A percentile compares a stretch with the other conserved stretches of the same genome.
Conservation (phyloP, 2,113 vertebrate species). For the Nerophis ophidion region DNA sequence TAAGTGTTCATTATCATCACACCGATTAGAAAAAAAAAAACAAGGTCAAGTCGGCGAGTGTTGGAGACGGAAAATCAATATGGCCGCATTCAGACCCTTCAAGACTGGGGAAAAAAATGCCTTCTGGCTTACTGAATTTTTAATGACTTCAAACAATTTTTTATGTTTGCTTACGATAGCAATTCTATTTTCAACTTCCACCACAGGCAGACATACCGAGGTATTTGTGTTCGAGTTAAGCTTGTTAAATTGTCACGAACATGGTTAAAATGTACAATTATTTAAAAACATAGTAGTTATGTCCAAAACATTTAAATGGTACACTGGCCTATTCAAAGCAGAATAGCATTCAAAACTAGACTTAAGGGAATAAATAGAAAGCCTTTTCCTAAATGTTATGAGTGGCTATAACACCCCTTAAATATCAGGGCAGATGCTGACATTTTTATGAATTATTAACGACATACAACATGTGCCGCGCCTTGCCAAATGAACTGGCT, state of each 20-base stretch:
- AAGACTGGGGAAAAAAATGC: not conserved
- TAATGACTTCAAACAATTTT: not conserved
- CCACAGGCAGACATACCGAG: not conserved
- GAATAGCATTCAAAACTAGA: too few species aligned
- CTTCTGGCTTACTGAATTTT: not conserved
- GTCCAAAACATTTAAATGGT: too few species aligned
- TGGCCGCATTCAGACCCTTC: not conserved
- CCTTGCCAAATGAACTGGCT: not conserved
- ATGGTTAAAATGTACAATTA: not conserved
- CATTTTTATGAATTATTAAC: not conserved
- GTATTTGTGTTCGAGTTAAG: not conserved
- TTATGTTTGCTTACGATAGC: not conserved
- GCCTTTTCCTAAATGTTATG: not conserved
- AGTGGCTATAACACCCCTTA: not conserved
- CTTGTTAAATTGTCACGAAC: not conserved
- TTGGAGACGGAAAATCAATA: conserved; percentile 7
- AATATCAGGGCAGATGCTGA: not conserved
- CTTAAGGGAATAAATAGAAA: too few species aligned
- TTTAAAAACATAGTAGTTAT: too few species aligned
- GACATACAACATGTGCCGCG: not conserved
- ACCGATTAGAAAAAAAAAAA: not conserved
- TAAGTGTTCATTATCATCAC: not conserved
- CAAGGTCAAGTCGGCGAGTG: not conserved
- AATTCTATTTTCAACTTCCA: too few species aligned
- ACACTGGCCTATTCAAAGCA: too few species aligned